Evolutionary conservation across 2,888 invertebrate species (phyloP), one percentile per base, ranked within the genome.

Genomic region (Lutraria lutraria): DNA sequence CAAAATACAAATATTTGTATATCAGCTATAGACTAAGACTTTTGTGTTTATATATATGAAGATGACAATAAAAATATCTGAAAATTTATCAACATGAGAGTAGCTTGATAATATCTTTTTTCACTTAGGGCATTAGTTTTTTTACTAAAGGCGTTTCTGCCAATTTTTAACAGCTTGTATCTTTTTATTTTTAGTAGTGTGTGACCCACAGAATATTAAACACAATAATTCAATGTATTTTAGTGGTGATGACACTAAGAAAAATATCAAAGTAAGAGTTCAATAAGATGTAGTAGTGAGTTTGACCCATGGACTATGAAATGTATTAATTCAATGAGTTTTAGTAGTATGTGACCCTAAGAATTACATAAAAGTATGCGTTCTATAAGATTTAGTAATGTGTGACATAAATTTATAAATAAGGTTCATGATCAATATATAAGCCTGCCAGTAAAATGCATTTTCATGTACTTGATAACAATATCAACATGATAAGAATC

Each of bases 1-100:
- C 76, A 34, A 76, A 76, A 76, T 34, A 31, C 76, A 76, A 76
- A 76, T 76, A 76, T 76, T 76, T 76, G 76, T 34, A n/a, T 16
- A 19, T 15, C 15, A 31, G 31, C 16, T 76, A 12, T 76, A n/a
- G 43, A 43, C 43, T 43, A 4, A 43, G 43, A 43, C 43, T 43
- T 43, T 43, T 43, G 43, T 43, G 43, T 25, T 10, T 25, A 25
- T 68, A 6, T 25, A n/a, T 6, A 8, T 25, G 63, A 68, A 10
- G 63, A 68, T 68, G 25, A 68, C 63, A 68, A 68, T 68, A 68
- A 68, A 68, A 68, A 68, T 68, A 68, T 63, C 63, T 68, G 12
- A n/a, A 68, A 68, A 68, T 68, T 6, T 68, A n/a, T 68, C 25
- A 8, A n/a, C 25, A 25, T 13, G n/a, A 13, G 63, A 8, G 63